Base-by-base conservation (phyloP, 1,140 invertebrate genomes). In the Aethina tumida region DNA sequence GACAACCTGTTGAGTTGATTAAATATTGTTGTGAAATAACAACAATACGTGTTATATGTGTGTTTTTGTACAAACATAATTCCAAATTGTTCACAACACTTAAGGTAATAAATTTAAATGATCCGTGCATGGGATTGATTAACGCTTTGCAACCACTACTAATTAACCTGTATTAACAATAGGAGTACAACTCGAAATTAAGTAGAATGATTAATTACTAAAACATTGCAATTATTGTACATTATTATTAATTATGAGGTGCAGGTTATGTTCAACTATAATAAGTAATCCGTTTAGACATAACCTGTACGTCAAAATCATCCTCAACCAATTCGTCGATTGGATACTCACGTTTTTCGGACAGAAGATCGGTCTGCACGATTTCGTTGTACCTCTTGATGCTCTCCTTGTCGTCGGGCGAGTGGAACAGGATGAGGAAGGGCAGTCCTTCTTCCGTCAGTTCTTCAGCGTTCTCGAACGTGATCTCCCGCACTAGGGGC, bases 391-490 rank as follows among this genome's bases (percentile, higher is more conserved):
- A 99, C 46, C 76, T 71, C 57, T 93, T 91, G 24, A 97, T 79
- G 45, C 79, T 87, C 16, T 85, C 79, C 3, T 70, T 73, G 64
- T 99, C 94, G 52, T 86, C 81, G 1, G 89, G 82, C 45, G 79
- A 60, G 56, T 99, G 89, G 64, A 99, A 99, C 2, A 99, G 63
- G 49, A 99, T 98, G 4, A 99, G 70, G 65, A 99, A 99, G n/a
- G 97, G 96, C 46, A 99, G 64, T 9, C 96, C 96, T 71, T 99
- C 96, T 69, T 99, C 97, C 0, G 96, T 99, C 7, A 99, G 63
- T 66, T 99, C 95, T 67, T 98, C 95, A 13, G 95, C 96, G 74
- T 98, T 99, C 69, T 97, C 93, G 66, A 99, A 99, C 3, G 94
- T 97, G 28, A 99, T 97, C 66, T 97, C 93, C 38, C 85, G 66